Evolutionary conservation across 2,888 invertebrate species (phyloP).

Genomic region (Perizoma affinitatum): DNA sequence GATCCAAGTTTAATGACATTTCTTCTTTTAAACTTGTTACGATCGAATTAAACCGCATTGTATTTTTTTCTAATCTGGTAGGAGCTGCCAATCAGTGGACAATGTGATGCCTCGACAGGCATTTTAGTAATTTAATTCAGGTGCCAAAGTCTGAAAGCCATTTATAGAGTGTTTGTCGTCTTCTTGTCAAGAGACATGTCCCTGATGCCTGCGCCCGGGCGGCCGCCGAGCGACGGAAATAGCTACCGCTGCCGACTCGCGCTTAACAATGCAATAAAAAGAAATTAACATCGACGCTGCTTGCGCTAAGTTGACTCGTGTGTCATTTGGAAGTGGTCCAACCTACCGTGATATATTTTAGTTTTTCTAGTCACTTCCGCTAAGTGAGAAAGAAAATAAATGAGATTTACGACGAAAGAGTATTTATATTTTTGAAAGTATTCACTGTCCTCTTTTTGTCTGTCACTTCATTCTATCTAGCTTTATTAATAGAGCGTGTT

Average conservation of each 20-base stretch:
- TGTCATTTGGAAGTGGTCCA: conserved; percentile 81
- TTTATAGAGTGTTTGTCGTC: conserved; percentile 80
- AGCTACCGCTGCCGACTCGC: conserved; percentile 64
- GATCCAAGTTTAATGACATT: too few species aligned
- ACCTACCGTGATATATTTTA: conserved; percentile 71
- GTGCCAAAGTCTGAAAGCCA: conserved; percentile 73
- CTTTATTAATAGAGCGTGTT: conserved; percentile 45
- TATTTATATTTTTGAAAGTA: conserved; percentile 58
- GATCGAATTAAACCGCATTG: too few species aligned
- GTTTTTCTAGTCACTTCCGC: conserved; percentile 73
- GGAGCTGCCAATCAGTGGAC: conserved; percentile 41
- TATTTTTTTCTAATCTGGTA: not conserved
- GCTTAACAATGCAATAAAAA: conserved; percentile 85
- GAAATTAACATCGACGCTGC: conserved; percentile 80
- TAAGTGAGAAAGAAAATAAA: conserved; percentile 75
- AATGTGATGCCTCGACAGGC: conserved; percentile 35
- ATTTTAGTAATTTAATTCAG: conserved; percentile 47
- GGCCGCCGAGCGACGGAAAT: conserved; percentile 76
- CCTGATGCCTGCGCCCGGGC: conserved; percentile 76
- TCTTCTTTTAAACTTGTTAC: too few species aligned
- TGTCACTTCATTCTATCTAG: conserved; percentile 47
- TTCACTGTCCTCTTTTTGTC: conserved; percentile 51
- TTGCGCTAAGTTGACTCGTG: conserved; percentile 80
- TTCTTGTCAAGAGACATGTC: conserved; percentile 76
- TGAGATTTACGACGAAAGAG: conserved; percentile 56